Conservation (phyloP, 1,140 invertebrate species). For the Pollicipes pollicipes region DNA sequence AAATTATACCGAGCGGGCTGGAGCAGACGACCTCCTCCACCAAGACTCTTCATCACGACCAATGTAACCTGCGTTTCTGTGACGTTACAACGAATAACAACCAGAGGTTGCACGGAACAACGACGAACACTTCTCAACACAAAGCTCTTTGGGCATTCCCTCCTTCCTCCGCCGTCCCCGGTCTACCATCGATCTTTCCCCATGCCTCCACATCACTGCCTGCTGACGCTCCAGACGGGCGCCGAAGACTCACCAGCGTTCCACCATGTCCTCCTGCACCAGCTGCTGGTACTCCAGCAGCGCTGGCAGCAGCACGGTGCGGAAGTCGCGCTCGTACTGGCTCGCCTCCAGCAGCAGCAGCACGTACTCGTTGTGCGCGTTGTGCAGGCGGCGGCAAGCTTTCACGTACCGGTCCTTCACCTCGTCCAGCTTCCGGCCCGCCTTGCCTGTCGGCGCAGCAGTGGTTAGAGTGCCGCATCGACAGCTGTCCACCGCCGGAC, state of each 20-base stretch:
- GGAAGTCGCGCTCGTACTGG: slow-evolving; percentile 68
- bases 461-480: too few relatives aligned
- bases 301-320: slow-evolving; percentile 63
- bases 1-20: too few relatives aligned
- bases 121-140: too few relatives aligned
- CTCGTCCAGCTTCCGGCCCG: slow-evolving; percentile 42
- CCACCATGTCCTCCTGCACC: slow-evolving; percentile 49
- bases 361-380: slow-evolving; percentile 86
- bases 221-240: background rate
- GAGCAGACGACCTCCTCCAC: too few relatives aligned
- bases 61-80: too few relatives aligned
- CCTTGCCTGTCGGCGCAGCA: slow-evolving; percentile 20
- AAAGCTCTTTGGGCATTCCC: too few relatives aligned
- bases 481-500: too few relatives aligned
- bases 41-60: too few relatives aligned
- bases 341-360: slow-evolving; percentile 67
- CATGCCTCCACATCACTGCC: background rate
- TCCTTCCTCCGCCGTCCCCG: too few relatives aligned
- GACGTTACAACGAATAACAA: too few relatives aligned
- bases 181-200: background rate
- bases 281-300: slow-evolving; percentile 68
- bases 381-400: slow-evolving; percentile 66
- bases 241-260: slow-evolving; percentile 26
- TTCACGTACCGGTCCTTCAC: slow-evolving; percentile 75
- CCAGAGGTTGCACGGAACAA: too few relatives aligned